Evolutionary conservation across 2,113 vertebrate species (phyloP), one percentile per base, ranked within the genome.

Genomic region (Arothron firmamentum): DNA sequence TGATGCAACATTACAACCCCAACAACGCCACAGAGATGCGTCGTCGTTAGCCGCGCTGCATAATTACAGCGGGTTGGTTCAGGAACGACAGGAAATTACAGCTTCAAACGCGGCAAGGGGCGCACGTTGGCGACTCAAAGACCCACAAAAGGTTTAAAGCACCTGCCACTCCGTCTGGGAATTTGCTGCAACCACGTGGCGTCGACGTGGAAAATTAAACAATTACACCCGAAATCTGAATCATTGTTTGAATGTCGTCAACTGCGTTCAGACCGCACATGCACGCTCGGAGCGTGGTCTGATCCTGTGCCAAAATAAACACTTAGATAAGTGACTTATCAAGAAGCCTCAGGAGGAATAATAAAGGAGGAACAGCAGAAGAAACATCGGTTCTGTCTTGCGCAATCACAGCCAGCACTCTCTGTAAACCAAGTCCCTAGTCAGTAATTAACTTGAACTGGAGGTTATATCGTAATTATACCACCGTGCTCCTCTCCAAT

Each of bases 1-100:
- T 23, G 59, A 72, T 48, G 62, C 68, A 62, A 45, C 3, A 18
- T 51, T 60, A 67, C 59, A 71, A 42, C 41, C 12, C 60, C 18
- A 66, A 62, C 52, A 42, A 78, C 56, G 64, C 1, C 53, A 60
- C 61, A 75, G 65, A 75, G 72, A 66, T 74, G 25, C 25, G 6
- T 77, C 65, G 68, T 86, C 75, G 85, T 83, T 74, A 82, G 60
- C 76, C 74, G 58, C 74, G 77, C 62, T 28, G 48, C 64, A 58
- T 86, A 88, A 91, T 90, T 88, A 85, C 61, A 85, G 77, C 71
- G 46, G 56, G 73, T 76, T 48, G 66, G 81, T 78, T 81, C 77
- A 81, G 65, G 78, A 89, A 84, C 58, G 74, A 85, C 80, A 62
- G 76, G 81, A 80, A 88, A 89, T 88, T 86, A 88, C 65, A 60